Conservation (phyloP, 2,888 invertebrate species). For the Pharmacophagus antenor region DNA sequence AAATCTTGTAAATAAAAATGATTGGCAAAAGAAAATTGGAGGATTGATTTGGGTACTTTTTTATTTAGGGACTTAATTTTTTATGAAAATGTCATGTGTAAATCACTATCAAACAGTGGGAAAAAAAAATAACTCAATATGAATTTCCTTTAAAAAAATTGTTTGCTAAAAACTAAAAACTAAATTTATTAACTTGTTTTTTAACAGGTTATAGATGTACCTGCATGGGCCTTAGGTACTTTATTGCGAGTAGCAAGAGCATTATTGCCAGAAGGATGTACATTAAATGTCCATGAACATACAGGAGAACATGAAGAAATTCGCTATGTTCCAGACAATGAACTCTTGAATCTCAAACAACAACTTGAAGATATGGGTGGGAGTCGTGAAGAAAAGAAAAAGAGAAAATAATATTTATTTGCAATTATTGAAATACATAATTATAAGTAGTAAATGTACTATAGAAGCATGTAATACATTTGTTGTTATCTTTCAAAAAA, state of each 20-base stretch:
- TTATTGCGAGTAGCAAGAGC: conserved; percentile 88
- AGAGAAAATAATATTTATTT: conserved; percentile 45
- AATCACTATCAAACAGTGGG: too few relatives aligned
- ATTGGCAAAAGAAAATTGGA: too few relatives aligned
- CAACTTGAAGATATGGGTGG: conserved; percentile 86
- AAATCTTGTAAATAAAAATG: too few relatives aligned
- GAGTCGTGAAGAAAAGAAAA: conserved; percentile 69
- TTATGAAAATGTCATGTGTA: too few relatives aligned
- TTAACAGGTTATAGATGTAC: conserved; percentile 80
- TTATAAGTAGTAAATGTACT: conserved; percentile 14
- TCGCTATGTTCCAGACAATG: conserved; percentile 91
- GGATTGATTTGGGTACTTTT: too few relatives aligned
- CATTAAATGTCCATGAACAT: conserved; percentile 85
- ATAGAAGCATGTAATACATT: not conserved
- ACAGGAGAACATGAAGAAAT: conserved; percentile 84
- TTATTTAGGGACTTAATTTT: too few relatives aligned
- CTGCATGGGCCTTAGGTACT: conserved; percentile 84
- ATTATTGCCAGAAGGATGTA: conserved; percentile 89
- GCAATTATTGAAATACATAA: conserved; percentile 15
- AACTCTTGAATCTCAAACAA: conserved; percentile 86
- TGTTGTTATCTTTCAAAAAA: not conserved
- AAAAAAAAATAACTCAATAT: too few relatives aligned
- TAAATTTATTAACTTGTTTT: conserved; percentile 17
- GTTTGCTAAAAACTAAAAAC: not conserved
- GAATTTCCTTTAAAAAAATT: too few relatives aligned